Percentiles rank a stretch among this genome's conserved stretches.
Evolutionary conservation across 2,113 vertebrate species (phyloP).

Genomic region (Turdus rufiventris): DNA sequence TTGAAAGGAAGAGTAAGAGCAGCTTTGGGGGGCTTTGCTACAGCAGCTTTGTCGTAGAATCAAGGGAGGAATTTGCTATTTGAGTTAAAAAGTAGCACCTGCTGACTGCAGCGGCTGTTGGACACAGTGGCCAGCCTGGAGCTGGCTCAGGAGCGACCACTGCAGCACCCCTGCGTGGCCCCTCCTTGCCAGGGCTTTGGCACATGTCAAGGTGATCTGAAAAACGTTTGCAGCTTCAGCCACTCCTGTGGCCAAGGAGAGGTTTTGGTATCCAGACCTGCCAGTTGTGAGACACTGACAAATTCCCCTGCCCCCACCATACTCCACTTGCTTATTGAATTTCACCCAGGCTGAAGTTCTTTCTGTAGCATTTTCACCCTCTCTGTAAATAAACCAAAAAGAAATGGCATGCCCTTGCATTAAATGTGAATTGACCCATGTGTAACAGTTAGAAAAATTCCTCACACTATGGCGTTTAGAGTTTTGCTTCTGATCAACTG

Average conservation of each 20-base stretch:
- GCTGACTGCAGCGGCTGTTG: not conserved
- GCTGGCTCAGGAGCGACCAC: not conserved
- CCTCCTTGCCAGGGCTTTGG: not conserved
- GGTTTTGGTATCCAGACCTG: not conserved
- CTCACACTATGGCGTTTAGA: not conserved
- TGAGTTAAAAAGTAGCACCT: not conserved
- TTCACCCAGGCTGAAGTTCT: not conserved
- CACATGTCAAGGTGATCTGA: not conserved
- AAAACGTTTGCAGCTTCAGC: not conserved
- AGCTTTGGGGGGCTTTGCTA: not conserved
- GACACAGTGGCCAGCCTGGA: not conserved
- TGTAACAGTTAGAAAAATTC: not conserved
- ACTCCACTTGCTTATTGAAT: not conserved
- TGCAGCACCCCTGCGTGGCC: not conserved
- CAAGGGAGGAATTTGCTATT: not conserved
- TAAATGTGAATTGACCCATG: not conserved
- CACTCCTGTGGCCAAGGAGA: not conserved
- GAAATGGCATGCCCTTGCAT: constrained; percentile 32
- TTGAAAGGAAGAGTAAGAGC: not conserved
- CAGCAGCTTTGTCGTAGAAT: not conserved
- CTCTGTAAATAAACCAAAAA: constrained; percentile 48
- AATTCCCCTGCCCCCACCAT: not conserved
- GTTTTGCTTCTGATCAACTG: constrained; percentile 16
- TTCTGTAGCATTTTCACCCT: not conserved
- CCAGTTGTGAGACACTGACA: not conserved